A percentile compares a stretch with the other conserved stretches of the same genome.
Evolutionary conservation across 2,113 vertebrate species (phyloP).

Genomic region (Sisor rabdophorus): DNA sequence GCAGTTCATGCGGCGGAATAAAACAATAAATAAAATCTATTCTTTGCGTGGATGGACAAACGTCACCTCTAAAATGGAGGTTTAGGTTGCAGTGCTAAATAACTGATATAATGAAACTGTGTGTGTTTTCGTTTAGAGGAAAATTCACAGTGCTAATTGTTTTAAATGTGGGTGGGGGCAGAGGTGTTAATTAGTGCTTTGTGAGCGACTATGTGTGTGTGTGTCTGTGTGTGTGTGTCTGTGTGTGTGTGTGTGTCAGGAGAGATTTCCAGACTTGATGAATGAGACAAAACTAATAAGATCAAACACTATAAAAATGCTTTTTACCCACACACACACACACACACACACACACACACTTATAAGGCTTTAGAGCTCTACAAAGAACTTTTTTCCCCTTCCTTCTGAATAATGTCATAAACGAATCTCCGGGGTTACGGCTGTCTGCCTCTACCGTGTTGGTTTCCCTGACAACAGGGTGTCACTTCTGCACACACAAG

Average conservation of each 20-base stretch:
- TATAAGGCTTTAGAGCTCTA: constrained; percentile 35
- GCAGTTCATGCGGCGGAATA: too few relatives aligned
- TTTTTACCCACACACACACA: neutral
- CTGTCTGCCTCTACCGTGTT: constrained; percentile 27
- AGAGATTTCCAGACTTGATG: constrained; percentile 1
- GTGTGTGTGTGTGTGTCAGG: constrained; percentile 1
- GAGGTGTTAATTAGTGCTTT: neutral
- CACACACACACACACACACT: neutral
- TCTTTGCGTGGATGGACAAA: neutral
- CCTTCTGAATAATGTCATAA: constrained; percentile 39
- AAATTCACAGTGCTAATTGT: constrained; percentile 3
- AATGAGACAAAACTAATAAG: constrained; percentile 15
- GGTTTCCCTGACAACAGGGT: constrained; percentile 53
- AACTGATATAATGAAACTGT: too few relatives aligned
- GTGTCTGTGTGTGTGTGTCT: neutral
- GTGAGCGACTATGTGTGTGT: neutral
- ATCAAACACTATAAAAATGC: too few relatives aligned
- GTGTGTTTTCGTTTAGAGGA: too few relatives aligned
- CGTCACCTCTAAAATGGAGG: neutral
- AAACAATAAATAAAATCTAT: too few relatives aligned
- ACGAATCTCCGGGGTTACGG: constrained; percentile 47
- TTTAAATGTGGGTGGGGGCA: neutral
- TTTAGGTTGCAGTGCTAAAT: neutral
- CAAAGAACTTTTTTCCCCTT: neutral
- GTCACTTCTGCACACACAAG: constrained; percentile 65